Evolutionary conservation across 1,140 invertebrate species (phyloP).

Genomic region (Cephus cinctus): DNA sequence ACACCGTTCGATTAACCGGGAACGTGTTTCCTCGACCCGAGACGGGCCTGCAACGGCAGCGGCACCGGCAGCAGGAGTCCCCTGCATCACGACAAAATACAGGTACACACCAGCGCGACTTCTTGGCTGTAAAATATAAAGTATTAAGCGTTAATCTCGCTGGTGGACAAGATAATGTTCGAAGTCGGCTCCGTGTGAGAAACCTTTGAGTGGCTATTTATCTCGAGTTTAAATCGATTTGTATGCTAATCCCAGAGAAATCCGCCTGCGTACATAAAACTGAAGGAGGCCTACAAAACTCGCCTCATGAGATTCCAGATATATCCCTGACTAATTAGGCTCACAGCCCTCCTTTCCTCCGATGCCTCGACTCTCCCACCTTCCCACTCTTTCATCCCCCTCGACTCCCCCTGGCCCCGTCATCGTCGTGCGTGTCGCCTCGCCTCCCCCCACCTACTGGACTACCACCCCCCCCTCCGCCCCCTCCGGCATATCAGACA

Average conservation of each 20-base stretch:
- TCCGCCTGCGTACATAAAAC: conserved; percentile 54
- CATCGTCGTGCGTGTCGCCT: neutral
- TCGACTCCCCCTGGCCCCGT: conserved; percentile 4
- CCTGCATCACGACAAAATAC: too few relatives aligned
- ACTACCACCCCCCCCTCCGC: neutral
- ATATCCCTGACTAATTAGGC: conserved; percentile 56
- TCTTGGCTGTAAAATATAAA: conserved; percentile 48
- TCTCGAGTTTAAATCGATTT: conserved; percentile 59
- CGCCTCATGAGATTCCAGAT: conserved; percentile 54
- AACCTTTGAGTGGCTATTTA: conserved; percentile 55
- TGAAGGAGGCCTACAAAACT: conserved; percentile 51
- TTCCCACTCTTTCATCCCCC: conserved; percentile 1
- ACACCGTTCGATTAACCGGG: conserved; percentile 34
- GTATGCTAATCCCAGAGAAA: conserved; percentile 57
- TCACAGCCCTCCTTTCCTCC: conserved; percentile 28
- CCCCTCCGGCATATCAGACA: conserved; percentile 26
- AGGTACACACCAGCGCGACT: conserved; percentile 16
- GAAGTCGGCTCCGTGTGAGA: conserved; percentile 51
- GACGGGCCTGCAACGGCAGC: neutral
- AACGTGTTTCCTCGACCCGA: conserved; percentile 18
- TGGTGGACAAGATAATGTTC: conserved; percentile 54
- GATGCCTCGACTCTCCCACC: neutral
- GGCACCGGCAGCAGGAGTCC: neutral
- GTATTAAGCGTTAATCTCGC: conserved; percentile 54
- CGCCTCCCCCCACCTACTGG: neutral